Percentiles rank a stretch among this genome's conserved stretches.
Conservation (phyloP, 2,888 invertebrate genomes). For the Melanotus villosus region DNA sequence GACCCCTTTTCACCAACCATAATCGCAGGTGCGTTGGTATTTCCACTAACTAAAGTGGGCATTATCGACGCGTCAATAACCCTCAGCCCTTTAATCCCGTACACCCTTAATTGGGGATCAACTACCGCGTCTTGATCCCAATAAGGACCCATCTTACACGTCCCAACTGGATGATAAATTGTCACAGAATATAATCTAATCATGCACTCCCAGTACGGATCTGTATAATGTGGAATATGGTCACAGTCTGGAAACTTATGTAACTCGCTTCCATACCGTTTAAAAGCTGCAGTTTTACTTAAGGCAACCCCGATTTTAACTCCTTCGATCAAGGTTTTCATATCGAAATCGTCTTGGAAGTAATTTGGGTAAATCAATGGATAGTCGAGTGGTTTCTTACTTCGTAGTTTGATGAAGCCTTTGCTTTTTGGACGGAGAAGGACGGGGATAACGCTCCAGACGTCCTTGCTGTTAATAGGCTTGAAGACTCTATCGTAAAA, state of each 20-base stretch:
- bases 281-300: conserved; percentile 85
- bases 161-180: conserved; percentile 90
- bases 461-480: conserved; percentile 82
- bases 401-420: conserved; percentile 86
- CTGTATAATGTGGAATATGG: conserved; percentile 77
- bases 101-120: conserved; percentile 83
- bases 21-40: conserved; percentile 88
- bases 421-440: conserved; percentile 86
- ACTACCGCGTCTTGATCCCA: conserved; percentile 90
- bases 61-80: conserved; percentile 91
- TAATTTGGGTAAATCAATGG: conserved; percentile 96
- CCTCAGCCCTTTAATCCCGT: conserved; percentile 83
- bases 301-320: conserved; percentile 87
- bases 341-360: conserved; percentile 84
- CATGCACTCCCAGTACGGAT: conserved; percentile 91
- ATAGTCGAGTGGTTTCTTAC: conserved; percentile 88
- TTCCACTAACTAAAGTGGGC: conserved; percentile 88
- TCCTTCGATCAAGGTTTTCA: conserved; percentile 86
- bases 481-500: conserved; percentile 84
- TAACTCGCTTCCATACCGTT: conserved; percentile 79
- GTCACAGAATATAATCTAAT: conserved; percentile 86
- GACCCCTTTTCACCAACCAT: conserved; percentile 94
- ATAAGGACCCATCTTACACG: conserved; percentile 91
- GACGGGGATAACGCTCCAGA: conserved; percentile 89
- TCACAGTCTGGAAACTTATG: conserved; percentile 86